Conservation (phyloP, 2,888 invertebrate genomes). For the Sphaeridia pumilis region DNA sequence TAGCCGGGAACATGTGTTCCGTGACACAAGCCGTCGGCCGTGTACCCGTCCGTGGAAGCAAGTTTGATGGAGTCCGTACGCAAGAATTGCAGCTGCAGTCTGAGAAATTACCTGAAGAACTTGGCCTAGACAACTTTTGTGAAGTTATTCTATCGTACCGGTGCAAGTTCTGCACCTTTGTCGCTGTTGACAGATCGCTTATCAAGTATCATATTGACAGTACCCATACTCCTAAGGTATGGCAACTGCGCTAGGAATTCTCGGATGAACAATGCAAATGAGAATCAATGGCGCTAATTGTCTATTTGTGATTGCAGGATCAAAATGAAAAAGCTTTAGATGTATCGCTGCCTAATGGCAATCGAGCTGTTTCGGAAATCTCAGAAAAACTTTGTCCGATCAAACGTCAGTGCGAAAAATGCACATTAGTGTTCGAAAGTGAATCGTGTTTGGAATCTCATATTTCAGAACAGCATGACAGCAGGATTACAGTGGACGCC, state of each 20-base stretch:
- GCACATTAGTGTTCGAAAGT: too few species aligned
- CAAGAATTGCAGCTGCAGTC: neutral
- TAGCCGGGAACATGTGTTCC: neutral
- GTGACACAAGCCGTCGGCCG: neutral
- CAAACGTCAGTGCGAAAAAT: neutral
- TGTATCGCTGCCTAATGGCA: too few species aligned
- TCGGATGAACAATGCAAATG: neutral
- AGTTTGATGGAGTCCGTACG: neutral
- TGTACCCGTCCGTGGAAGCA: neutral
- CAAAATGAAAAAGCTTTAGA: too few species aligned
- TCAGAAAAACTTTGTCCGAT: neutral
- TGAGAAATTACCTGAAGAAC: slow-evolving; percentile 8
- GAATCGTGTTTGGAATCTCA: too few species aligned
- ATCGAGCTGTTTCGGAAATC: neutral
- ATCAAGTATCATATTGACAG: slow-evolving; percentile 41
- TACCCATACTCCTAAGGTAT: slow-evolving; percentile 19
- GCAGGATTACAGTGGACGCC: too few species aligned
- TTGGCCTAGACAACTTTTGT: slow-evolving; percentile 42
- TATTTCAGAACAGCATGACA: too few species aligned
- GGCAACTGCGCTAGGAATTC: neutral
- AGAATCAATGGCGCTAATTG: too few species aligned
- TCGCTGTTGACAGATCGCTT: slow-evolving; percentile 41
- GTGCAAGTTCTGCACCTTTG: slow-evolving; percentile 47
- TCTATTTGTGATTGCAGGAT: too few species aligned
- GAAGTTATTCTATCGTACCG: slow-evolving; percentile 47